Percentiles rank a stretch among this genome's conserved stretches.
Evolutionary conservation across 2,888 invertebrate genomes (phyloP).

Genomic region (Oegoconia quadripuncta): DNA sequence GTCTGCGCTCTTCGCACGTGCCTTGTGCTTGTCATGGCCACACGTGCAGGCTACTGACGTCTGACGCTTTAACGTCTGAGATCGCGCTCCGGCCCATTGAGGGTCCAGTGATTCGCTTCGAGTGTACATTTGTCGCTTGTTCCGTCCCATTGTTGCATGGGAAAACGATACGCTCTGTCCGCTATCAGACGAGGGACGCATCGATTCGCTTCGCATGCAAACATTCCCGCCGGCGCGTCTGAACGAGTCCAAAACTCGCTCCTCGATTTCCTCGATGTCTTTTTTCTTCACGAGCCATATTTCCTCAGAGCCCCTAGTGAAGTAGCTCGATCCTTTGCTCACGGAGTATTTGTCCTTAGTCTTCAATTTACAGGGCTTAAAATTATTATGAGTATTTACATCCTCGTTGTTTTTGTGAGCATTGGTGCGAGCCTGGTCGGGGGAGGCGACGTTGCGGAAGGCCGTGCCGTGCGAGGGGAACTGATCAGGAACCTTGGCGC

Average conservation of each 20-base stretch:
- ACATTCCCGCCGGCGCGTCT: slow-evolving; percentile 56
- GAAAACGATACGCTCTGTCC: slow-evolving; percentile 43
- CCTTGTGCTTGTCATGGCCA: slow-evolving; percentile 68
- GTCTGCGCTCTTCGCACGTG: slow-evolving; percentile 49
- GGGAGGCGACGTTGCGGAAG: slow-evolving; percentile 67
- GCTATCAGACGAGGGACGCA: slow-evolving; percentile 51
- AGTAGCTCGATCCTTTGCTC: slow-evolving; percentile 69
- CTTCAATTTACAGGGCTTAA: slow-evolving; percentile 61
- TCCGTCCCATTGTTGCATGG: slow-evolving; percentile 55
- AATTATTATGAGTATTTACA: slow-evolving; percentile 52
- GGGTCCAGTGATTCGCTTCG: slow-evolving; percentile 69
- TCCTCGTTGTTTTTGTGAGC: slow-evolving; percentile 47
- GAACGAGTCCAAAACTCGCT: slow-evolving; percentile 67
- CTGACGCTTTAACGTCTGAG: slow-evolving; percentile 66
- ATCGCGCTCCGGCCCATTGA: slow-evolving; percentile 50
- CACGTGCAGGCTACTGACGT: slow-evolving; percentile 70
- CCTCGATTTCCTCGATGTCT: slow-evolving; percentile 72
- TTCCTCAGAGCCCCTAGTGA: slow-evolving; percentile 69
- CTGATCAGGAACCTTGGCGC: slow-evolving; percentile 60
- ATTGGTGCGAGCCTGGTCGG: slow-evolving; percentile 40
- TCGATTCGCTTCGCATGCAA: slow-evolving; percentile 44
- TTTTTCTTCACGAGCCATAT: slow-evolving; percentile 76
- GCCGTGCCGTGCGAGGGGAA: slow-evolving; percentile 72
- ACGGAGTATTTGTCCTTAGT: slow-evolving; percentile 62
- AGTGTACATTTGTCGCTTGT: slow-evolving; percentile 50